These are phyloP conservation scores for Sturmia bella DNA, from an alignment of 2,888 invertebrate genomes.

Conservation along the genomic window DNA sequence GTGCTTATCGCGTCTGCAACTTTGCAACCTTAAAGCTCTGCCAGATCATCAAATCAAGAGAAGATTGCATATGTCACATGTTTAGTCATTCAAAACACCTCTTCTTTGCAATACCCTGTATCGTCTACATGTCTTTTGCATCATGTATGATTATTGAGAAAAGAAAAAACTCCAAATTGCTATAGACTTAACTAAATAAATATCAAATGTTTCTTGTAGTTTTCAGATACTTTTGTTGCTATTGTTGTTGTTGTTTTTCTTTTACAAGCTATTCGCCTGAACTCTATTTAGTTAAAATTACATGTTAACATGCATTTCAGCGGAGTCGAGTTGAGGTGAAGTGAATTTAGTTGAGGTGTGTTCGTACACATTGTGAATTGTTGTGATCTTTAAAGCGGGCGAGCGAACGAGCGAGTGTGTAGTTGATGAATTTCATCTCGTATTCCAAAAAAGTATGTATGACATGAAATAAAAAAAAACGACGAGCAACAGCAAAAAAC, in stretches of 20 bases:
- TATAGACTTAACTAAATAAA: constrained; percentile 42
- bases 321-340: constrained; percentile 41
- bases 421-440: constrained; percentile 48
- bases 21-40: too few species aligned
- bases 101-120: not conserved
- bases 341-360: constrained; percentile 40
- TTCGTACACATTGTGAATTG: constrained; percentile 36
- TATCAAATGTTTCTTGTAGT: constrained; percentile 26
- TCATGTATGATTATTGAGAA: constrained; percentile 16
- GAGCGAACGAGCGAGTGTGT: constrained; percentile 8
- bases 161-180: constrained; percentile 39
- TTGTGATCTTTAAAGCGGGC: constrained; percentile 27
- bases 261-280: constrained; percentile 14
- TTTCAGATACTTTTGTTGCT: constrained; percentile 1
- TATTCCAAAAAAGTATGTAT: constrained; percentile 25
- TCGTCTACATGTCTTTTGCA: not conserved
- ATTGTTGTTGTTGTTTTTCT: not conserved
- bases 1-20: too few species aligned
- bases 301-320: constrained; percentile 55
- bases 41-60: too few species aligned
- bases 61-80: too few species aligned
- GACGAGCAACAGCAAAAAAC: not conserved
- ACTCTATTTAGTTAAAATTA: constrained; percentile 62
- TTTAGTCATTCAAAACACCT: not conserved
- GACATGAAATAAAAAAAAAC: constrained; percentile 22